Conservation (phyloP, 2,113 vertebrate genomes). For the Sceloporus undulatus region DNA sequence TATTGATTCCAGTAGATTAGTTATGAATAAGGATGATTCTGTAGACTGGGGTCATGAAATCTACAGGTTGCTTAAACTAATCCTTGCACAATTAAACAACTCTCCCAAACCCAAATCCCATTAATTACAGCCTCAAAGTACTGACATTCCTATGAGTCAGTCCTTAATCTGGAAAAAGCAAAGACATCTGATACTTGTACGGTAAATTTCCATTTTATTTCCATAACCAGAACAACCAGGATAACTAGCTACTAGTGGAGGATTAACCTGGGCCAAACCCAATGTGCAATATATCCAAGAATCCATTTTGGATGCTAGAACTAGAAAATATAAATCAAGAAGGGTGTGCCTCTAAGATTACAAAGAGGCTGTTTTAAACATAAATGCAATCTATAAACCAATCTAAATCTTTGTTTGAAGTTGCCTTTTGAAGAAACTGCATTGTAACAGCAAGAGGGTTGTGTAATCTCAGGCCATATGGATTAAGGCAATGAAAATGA, state of each 20-base stretch:
- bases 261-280: not conserved
- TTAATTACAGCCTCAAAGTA: not conserved
- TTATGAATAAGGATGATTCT: not conserved
- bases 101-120: not conserved
- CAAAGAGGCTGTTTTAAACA: not conserved
- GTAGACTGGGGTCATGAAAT: not conserved
- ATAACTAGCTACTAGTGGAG: not conserved
- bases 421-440: not conserved
- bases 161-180: not conserved
- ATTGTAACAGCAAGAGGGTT: not conserved
- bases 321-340: not conserved
- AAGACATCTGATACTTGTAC: not conserved
- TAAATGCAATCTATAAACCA: not conserved
- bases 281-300: not conserved
- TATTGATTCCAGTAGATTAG: not conserved
- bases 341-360: not conserved
- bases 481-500: not conserved
- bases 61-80: not conserved
- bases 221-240: not conserved
- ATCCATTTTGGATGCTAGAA: not conserved
- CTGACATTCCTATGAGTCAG: not conserved
- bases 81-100: slow-evolving; percentile 1
- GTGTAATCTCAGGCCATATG: not conserved
- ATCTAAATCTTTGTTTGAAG: not conserved
- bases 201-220: not conserved